Conservation (phyloP, 2,888 invertebrate genomes). For the Syrista parreyssii region DNA sequence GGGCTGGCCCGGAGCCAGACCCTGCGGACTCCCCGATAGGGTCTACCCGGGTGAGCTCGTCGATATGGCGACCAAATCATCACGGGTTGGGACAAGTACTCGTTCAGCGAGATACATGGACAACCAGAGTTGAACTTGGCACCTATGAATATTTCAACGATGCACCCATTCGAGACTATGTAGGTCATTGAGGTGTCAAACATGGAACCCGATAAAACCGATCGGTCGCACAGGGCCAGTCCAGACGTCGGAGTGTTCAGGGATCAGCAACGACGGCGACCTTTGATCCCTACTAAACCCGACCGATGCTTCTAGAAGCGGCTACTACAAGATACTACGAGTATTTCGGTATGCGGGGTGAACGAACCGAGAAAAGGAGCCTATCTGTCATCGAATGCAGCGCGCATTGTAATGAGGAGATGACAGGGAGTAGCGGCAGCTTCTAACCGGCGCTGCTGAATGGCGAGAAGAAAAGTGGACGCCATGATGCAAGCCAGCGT, state of each 20-base stretch:
- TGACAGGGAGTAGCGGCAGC: constrained; percentile 54
- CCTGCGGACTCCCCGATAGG: background rate
- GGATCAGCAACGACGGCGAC: background rate
- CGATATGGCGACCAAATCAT: constrained; percentile 12
- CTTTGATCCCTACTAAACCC: background rate
- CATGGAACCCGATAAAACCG: background rate
- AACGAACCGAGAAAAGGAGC: constrained; percentile 50
- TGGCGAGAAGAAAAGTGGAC: background rate
- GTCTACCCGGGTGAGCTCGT: constrained; percentile 10
- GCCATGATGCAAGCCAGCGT: constrained; percentile 11
- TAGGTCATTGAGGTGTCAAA: background rate
- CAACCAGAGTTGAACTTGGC: background rate
- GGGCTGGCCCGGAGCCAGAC: constrained; percentile 58
- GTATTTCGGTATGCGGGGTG: constrained; percentile 48
- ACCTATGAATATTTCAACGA: background rate
- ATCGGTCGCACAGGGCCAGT: background rate
- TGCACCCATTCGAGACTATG: background rate
- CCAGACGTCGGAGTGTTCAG: background rate
- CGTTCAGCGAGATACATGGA: too few relatives aligned
- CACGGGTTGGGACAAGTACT: background rate
- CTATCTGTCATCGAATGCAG: constrained; percentile 52
- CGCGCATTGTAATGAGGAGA: constrained; percentile 58
- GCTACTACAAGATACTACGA: constrained; percentile 8
- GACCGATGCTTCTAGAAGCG: background rate
- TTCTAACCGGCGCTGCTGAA: constrained; percentile 43